These are phyloP conservation scores for Caenorhabditis sp. DNA, from an alignment of 2,888 invertebrate genomes.

Conservation along the genomic window DNA sequence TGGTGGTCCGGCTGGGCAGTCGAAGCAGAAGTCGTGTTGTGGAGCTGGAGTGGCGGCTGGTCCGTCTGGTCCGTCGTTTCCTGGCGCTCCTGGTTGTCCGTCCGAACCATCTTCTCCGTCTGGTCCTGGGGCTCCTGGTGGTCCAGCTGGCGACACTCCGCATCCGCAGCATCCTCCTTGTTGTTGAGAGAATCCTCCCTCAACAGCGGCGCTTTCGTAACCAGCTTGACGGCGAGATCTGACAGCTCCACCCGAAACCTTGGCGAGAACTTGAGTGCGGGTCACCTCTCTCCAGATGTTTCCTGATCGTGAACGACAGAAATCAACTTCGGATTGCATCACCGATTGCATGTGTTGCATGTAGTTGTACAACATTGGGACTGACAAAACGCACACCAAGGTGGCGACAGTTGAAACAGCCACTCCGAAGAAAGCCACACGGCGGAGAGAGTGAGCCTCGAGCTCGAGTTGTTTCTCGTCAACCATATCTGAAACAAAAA, in stretches of 20 bases:
- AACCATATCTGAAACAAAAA: slow-evolving; percentile 46
- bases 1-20: slow-evolving; percentile 58
- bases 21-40: slow-evolving; percentile 54
- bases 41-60: slow-evolving; percentile 59
- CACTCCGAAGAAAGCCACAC: slow-evolving; percentile 63
- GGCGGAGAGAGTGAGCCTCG: slow-evolving; percentile 57
- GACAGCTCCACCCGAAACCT: slow-evolving; percentile 52
- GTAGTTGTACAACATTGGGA: slow-evolving; percentile 68
- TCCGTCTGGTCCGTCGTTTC: slow-evolving; percentile 62
- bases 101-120: slow-evolving; percentile 54
- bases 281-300: slow-evolving; percentile 65
- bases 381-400: slow-evolving; percentile 58
- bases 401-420: slow-evolving; percentile 60
- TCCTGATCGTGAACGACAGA: slow-evolving; percentile 62
- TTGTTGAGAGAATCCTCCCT: slow-evolving; percentile 31
- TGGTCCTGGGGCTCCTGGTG: slow-evolving; percentile 52
- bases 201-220: slow-evolving; percentile 46
- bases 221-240: slow-evolving; percentile 54
- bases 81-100: slow-evolving; percentile 56
- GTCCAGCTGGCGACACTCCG: slow-evolving; percentile 52
- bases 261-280: slow-evolving; percentile 58
- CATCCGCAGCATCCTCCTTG: slow-evolving; percentile 59
- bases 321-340: slow-evolving; percentile 63
- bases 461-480: slow-evolving; percentile 57
- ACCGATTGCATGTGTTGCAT: slow-evolving; percentile 66